These are phyloP conservation scores for Mionectes olivaceus DNA, from an alignment of 2,797 vertebrate species.

Conservation along the genomic window DNA sequence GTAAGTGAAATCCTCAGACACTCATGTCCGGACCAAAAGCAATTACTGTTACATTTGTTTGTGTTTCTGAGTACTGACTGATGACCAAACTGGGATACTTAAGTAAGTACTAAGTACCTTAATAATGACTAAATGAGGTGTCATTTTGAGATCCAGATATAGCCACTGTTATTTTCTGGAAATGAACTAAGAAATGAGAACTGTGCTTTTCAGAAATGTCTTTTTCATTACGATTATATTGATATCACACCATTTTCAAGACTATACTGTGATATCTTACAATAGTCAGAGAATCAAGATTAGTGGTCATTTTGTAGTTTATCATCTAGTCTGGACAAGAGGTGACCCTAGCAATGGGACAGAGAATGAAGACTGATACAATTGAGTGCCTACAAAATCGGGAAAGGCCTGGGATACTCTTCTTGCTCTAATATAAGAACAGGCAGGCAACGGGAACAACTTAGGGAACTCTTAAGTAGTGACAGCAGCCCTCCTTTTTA, in stretches of 20 bases:
- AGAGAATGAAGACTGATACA: not conserved
- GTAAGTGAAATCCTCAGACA: slow-evolving; percentile 78
- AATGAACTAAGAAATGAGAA: not conserved
- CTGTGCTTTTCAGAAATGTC: not conserved
- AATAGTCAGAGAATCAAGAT: not conserved
- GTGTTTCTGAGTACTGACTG: not conserved
- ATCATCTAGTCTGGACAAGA: not conserved
- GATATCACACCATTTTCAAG: not conserved
- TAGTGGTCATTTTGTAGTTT: not conserved
- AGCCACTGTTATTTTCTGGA: not conserved
- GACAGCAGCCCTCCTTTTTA: not conserved
- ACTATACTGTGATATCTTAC: not conserved
- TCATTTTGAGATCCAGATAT: not conserved
- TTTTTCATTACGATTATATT: not conserved
- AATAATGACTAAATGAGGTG: not conserved
- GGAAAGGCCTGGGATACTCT: not conserved
- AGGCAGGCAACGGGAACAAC: not conserved
- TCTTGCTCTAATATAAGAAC: not conserved
- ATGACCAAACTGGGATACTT: not conserved
- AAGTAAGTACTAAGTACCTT: not conserved
- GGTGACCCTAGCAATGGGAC: not conserved
- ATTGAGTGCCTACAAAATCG: not conserved
- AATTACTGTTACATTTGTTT: not conserved
- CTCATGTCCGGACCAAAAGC: not conserved
- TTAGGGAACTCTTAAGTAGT: not conserved